Base-by-base conservation (phyloP, 2,113 vertebrate species). In the Gymnorhina tibicen region DNA sequence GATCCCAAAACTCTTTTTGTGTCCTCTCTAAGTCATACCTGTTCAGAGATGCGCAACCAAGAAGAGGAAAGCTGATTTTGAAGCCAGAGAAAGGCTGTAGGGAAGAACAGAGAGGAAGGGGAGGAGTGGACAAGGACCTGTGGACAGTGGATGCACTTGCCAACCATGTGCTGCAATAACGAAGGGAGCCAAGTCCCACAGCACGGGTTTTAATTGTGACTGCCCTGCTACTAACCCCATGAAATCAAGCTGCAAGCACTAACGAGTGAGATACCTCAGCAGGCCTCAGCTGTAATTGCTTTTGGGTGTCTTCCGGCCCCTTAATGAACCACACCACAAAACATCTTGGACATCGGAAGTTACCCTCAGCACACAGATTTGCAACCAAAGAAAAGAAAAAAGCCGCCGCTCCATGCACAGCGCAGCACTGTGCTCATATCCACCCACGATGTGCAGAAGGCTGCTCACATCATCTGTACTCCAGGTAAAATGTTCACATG, bases 141-240 rank as follows among this genome's bases (percentile, higher is more conserved):
- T 8, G 24, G 44, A 87, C 1, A 1, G 37, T 4, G 7, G 37
- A 52, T 39, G n/a, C 0, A 0, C 59, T 55, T 83, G 49, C 53
- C 37, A 91, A 58, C 32, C 39, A 33, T 1, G 13, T 0, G 1
- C 49, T 50, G n/a, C 0, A 1, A 26, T 35, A 92, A 85, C 0
- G 0, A 86, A 86, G 19, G 28, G 15, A 89, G 33, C 35, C 35
- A 82, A 76, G 37, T 64, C 66, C 53, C 87, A 76, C 59, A 73
- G 81, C 47, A 52, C 0, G 0, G 24, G 58, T 74, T 93, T 85
- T 67, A 94, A 94, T 28, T 85, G 62, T 0, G 0, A 79, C 15
- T 89, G 81, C 70, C 70, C 89, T 79, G 69, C 81, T 55, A 75
- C 28, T 79, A 76, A 85, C 70, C 62, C 81, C 58, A 50, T 5